phyloP scores from a whole-genome alignment of 2,888 invertebrate genomes.

The Macrophya annulata region DNA sequence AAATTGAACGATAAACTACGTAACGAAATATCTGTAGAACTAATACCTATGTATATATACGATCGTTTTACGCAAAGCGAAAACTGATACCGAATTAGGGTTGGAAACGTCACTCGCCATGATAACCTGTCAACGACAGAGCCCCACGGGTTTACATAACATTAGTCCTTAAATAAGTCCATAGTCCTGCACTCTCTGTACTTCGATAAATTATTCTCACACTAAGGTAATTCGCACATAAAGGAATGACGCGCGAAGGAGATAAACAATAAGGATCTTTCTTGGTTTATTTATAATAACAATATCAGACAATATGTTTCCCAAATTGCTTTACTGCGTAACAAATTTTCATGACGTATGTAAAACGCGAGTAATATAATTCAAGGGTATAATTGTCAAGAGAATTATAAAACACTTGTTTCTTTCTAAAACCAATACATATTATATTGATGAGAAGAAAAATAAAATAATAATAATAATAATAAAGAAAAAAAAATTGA shows the following conservation, averaged over 20 bases:
- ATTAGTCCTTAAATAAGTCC: neutral
- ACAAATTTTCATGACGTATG: neutral
- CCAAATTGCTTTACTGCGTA: constrained; percentile 4
- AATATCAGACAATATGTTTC: neutral
- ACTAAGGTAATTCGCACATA: neutral
- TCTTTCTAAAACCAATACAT: neutral
- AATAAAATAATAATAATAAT: too few species aligned
- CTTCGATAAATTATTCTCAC: constrained; percentile 6
- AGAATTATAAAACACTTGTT: neutral
- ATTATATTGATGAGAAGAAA: too few species aligned
- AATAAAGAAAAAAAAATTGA: too few species aligned
- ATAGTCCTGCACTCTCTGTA: constrained; percentile 6
- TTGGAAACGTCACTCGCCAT: constrained; percentile 40
- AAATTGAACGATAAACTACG: neutral
- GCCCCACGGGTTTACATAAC: constrained; percentile 72
- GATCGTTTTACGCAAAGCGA: constrained; percentile 39
- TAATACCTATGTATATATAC: neutral
- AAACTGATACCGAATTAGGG: constrained; percentile 49
- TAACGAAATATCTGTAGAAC: constrained; percentile 3
- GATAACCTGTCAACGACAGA: constrained; percentile 73
- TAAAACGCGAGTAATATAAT: neutral
- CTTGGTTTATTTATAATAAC: neutral
- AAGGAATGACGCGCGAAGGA: constrained; percentile 29
- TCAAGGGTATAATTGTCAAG: neutral
- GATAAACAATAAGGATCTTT: neutral